These are phyloP conservation scores for Griposia aprilina DNA, from an alignment of 2,888 invertebrate genomes.

Conservation along the genomic window DNA sequence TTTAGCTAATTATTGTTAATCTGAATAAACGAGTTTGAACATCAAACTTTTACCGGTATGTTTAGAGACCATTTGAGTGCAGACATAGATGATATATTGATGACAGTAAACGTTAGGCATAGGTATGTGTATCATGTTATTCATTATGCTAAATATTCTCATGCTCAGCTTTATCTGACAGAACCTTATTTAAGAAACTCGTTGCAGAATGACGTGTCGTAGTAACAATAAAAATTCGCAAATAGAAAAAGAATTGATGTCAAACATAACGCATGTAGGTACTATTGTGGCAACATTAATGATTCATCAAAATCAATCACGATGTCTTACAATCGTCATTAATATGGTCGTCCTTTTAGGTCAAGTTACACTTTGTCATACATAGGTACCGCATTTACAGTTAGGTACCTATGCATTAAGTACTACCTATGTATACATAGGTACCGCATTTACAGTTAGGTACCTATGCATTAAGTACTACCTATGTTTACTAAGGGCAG, in stretches of 20 bases:
- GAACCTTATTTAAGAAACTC: constrained; percentile 43
- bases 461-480: too few relatives aligned
- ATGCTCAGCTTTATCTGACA: not conserved
- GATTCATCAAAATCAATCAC: constrained; percentile 41
- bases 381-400: constrained; percentile 11
- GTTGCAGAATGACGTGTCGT: constrained; percentile 1
- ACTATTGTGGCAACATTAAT: constrained; percentile 38
- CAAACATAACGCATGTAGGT: constrained; percentile 26
- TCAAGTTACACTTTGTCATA: constrained; percentile 28
- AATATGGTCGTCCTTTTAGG: constrained; percentile 28
- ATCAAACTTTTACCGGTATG: too few relatives aligned
- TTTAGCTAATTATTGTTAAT: not conserved
- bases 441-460: too few relatives aligned
- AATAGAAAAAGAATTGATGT: constrained; percentile 27
- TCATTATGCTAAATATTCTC: constrained; percentile 18
- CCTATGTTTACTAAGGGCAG: too few relatives aligned
- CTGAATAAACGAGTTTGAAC: not conserved
- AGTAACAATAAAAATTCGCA: constrained; percentile 27
- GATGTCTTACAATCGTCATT: constrained; percentile 16
- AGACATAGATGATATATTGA: not conserved
- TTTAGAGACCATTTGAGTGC: not conserved
- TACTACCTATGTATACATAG: too few relatives aligned
- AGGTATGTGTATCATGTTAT: constrained; percentile 8
- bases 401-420: not conserved
- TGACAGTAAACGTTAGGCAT: constrained; percentile 8